Evolutionary conservation across 2,888 invertebrate genomes (phyloP), one percentile per base, ranked within the genome.

Genomic region (Acrobasis suavella): DNA sequence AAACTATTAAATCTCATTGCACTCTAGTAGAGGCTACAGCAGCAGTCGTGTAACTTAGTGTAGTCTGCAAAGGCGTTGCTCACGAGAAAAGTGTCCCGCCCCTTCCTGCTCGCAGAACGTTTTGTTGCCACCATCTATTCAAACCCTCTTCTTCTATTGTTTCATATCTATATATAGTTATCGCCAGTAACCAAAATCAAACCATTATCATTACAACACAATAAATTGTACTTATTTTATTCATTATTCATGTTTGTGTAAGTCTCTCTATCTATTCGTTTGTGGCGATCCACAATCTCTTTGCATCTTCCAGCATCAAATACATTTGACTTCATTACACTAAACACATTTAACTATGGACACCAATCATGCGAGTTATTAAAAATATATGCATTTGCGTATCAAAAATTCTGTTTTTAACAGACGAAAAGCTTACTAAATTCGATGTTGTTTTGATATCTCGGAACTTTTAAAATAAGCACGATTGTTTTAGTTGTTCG

Each of bases 351-450:
- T 54, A 54, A 54, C 54, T 32, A 9, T 15, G 59, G 59, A 59
- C 59, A 59, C 50, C 59, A 37, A 22, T 59, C 59, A 59, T 50
- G 59, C 59, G 50, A 50, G 59, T 46, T 42, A 22, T 14, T 42
- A 56, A 39, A 42, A 42, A 56, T 55, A 15, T 12, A 3, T 50
- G 8, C 5, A 15, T 22, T 12, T 17, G 15, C n/a, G 17, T 16
- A 6, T 46, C 3, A n/a, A 46, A 14, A 50, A 8, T 15, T 17
- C 3, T n/a, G n/a, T n/a, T n/a, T n/a, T 17, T 10, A 32, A 32
- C 7, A 32, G 1, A 32, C 8, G 2, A 32, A 32, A 32, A 32
- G 32, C 32, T 32, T 32, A 32, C 32, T 32, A 7, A 32, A 8
- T 32, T 32, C 32, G 32, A 8, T 32, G 32, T 32, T 32, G 32